Percentiles rank a stretch among this genome's conserved stretches.
phyloP scores from a whole-genome alignment of 2,113 vertebrate species.

The Percopsis transmontana region DNA sequence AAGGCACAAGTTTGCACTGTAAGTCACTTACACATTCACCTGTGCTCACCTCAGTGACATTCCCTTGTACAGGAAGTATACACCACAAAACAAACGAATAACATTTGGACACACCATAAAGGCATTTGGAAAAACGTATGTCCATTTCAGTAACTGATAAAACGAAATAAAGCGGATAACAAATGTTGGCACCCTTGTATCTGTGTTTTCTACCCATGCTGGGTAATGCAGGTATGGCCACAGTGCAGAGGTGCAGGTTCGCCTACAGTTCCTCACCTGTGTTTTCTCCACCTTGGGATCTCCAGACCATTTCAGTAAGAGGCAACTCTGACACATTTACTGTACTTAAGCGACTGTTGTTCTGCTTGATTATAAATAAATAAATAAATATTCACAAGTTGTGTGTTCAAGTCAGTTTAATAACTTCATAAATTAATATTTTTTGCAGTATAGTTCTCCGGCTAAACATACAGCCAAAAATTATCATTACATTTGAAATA shows the following conservation, averaged over 20 bases:
- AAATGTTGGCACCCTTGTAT: conserved; percentile 6
- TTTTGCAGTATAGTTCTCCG: no score
- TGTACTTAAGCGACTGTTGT: background rate
- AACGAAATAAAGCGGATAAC: background rate
- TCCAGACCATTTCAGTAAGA: conserved; percentile 98
- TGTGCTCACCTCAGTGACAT: no score
- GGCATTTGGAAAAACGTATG: no score
- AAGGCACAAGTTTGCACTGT: conserved; percentile 93
- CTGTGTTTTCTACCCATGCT: background rate
- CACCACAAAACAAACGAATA: no score
- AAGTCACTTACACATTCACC: conserved; percentile 67
- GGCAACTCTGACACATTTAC: background rate
- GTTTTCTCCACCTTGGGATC: conserved; percentile 98
- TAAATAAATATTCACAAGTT: no score
- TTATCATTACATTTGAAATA: no score
- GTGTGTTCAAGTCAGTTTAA: no score
- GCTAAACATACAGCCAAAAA: no score
- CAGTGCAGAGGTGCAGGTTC: conserved; percentile 97
- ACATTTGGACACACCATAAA: background rate
- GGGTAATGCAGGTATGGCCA: conserved; percentile 87
- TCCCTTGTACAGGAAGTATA: no score
- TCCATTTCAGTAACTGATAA: no score
- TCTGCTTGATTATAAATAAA: no score
- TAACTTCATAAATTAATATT: no score
- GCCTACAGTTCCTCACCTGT: conserved; percentile 96